Percentiles rank a stretch among this genome's conserved stretches.
Conservation (phyloP, 2,888 invertebrate species). For the Eristalis pertinax region DNA sequence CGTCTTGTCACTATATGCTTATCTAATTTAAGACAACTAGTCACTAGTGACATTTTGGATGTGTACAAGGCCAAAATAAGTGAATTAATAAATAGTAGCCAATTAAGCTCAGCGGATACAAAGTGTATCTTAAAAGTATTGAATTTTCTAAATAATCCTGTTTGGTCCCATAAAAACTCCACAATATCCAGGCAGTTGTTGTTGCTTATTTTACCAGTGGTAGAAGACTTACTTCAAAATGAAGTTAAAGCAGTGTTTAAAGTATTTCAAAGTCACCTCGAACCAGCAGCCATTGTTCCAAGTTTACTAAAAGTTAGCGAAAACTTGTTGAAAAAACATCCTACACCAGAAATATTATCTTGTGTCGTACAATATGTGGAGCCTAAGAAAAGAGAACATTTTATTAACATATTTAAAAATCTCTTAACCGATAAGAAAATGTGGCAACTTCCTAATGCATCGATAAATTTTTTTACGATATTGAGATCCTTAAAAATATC, state of each 20-base stretch:
- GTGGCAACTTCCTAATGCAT: constrained; percentile 76
- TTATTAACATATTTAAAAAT: constrained; percentile 78
- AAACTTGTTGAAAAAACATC: constrained; percentile 78
- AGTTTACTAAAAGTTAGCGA: constrained; percentile 81
- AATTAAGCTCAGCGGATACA: constrained; percentile 75
- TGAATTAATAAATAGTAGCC: constrained; percentile 76
- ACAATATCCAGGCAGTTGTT: constrained; percentile 79
- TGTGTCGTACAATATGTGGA: constrained; percentile 81
- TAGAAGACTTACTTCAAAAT: constrained; percentile 78
- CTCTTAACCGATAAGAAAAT: constrained; percentile 75
- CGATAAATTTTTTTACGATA: constrained; percentile 80
- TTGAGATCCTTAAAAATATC: constrained; percentile 82
- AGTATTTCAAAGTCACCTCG: constrained; percentile 82
- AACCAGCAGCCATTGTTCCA: constrained; percentile 82
- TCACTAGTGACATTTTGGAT: constrained; percentile 79
- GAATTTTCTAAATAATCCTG: constrained; percentile 81
- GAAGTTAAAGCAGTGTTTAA: constrained; percentile 81
- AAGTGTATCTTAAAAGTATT: constrained; percentile 78
- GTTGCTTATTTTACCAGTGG: constrained; percentile 78
- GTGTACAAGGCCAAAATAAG: constrained; percentile 79
- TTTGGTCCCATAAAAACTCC: constrained; percentile 81
- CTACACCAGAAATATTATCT: constrained; percentile 81
- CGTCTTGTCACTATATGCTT: constrained; percentile 82
- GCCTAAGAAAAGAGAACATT: constrained; percentile 80
- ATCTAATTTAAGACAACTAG: constrained; percentile 79